phyloP scores from a whole-genome alignment of 2,888 invertebrate genomes.

The Laothoe populi region DNA sequence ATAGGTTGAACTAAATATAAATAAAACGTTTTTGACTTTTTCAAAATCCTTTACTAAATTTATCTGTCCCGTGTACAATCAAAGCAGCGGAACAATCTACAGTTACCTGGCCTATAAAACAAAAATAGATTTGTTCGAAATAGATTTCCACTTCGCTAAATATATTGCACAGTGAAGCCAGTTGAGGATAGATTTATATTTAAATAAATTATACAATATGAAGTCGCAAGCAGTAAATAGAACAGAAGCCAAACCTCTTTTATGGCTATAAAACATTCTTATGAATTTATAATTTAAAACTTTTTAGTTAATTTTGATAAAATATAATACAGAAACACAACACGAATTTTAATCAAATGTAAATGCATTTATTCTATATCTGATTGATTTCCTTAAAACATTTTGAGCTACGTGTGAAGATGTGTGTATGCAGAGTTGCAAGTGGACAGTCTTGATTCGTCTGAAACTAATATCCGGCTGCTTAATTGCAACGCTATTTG shows the following conservation, averaged over 20 bases:
- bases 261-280: no score
- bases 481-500: slow-evolving; percentile 50
- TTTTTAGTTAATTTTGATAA: no score
- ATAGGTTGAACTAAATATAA: slow-evolving; percentile 36
- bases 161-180: slow-evolving; percentile 20
- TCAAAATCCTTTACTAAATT: slow-evolving; percentile 36
- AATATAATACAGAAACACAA: no score
- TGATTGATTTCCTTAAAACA: no score
- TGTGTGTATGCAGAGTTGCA: not conserved
- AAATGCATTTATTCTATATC: no score
- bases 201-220: slow-evolving; percentile 2
- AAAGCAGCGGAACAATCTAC: slow-evolving; percentile 43
- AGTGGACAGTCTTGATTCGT: slow-evolving; percentile 40
- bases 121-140: slow-evolving; percentile 51
- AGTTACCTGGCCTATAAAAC: slow-evolving; percentile 45
- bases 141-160: slow-evolving; percentile 19
- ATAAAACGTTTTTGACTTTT: slow-evolving; percentile 42
- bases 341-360: no score
- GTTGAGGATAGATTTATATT: slow-evolving; percentile 20
- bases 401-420: not conserved
- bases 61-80: slow-evolving; percentile 43
- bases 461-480: slow-evolving; percentile 57
- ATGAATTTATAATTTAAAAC: no score
- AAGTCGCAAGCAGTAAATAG: not conserved
- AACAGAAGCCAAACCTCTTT: not conserved